Percentiles rank a stretch among this genome's conserved stretches.
These are phyloP conservation scores for Anguilla anguilla DNA, from an alignment of 2,797 vertebrate genomes.

Conservation along the genomic window DNA sequence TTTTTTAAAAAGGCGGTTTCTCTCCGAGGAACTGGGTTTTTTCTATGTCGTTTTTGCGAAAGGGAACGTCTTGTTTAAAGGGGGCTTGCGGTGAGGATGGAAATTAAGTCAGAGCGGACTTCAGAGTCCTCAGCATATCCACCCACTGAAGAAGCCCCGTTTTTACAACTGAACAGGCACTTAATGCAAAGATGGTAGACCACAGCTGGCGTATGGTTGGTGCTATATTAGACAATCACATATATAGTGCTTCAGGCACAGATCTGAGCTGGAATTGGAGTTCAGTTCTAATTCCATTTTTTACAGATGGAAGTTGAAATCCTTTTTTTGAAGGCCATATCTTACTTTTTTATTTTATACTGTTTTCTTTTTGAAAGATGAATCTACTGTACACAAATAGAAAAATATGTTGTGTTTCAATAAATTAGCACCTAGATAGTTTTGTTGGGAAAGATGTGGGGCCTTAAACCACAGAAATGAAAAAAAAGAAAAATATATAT, in stretches of 20 bases:
- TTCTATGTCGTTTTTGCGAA: not conserved
- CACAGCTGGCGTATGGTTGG: not conserved
- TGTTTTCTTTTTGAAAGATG: not conserved
- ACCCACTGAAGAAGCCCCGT: not conserved
- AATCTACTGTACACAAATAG: not conserved
- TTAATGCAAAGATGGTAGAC: not conserved
- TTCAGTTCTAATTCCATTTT: not conserved
- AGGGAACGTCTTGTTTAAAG: not conserved
- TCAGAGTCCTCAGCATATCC: not conserved
- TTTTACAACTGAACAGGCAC: not conserved
- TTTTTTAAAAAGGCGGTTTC: not conserved
- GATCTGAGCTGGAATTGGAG: not conserved
- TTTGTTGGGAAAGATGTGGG: not conserved
- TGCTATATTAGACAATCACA: slow-evolving; percentile 15
- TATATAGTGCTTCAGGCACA: not conserved
- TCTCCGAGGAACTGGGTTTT: not conserved
- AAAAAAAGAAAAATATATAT: not conserved
- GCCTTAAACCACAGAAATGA: not conserved
- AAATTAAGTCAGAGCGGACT: not conserved
- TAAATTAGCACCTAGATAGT: not conserved
- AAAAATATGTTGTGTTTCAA: not conserved
- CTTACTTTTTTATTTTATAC: not conserved
- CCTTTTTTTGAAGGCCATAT: not conserved
- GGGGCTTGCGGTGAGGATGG: not conserved
- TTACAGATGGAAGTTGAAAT: not conserved